These are phyloP conservation scores for Intellagama lesueurii DNA, from an alignment of 2,797 vertebrate species.

Conservation along the genomic window DNA sequence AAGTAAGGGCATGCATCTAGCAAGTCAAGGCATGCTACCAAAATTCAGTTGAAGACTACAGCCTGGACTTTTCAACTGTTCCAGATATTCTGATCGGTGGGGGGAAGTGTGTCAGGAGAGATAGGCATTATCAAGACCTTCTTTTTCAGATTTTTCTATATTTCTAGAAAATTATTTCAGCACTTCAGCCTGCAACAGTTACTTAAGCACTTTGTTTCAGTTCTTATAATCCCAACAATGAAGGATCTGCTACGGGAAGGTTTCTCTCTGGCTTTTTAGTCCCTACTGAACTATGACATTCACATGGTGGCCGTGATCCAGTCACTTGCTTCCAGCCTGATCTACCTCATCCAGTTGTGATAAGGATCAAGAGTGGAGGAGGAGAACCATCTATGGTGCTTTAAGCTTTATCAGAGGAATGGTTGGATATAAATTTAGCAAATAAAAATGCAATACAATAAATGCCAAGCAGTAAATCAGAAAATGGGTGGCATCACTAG, in stretches of 20 bases:
- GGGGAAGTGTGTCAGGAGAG: neutral
- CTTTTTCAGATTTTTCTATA: neutral
- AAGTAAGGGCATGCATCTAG: constrained; percentile 82
- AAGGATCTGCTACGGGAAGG: neutral
- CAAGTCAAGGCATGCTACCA: accelerated
- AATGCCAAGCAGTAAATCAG: neutral
- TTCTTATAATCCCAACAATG: accelerated
- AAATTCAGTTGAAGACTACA: neutral
- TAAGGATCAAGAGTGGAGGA: neutral
- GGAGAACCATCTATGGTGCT: neutral
- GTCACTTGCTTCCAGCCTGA: neutral
- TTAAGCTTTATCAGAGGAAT: neutral
- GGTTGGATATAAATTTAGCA: neutral
- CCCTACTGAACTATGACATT: neutral
- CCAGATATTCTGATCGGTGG: neutral
- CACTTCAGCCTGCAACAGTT: neutral
- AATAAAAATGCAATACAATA: neutral
- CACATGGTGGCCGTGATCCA: neutral
- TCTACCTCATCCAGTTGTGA: neutral
- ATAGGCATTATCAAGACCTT: neutral
- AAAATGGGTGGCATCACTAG: neutral
- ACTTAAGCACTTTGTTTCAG: neutral
- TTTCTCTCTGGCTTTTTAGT: neutral
- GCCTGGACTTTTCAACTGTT: neutral
- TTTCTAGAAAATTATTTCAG: neutral